Conservation (phyloP, 2,888 invertebrate species). For the Pyrgus malvae region DNA sequence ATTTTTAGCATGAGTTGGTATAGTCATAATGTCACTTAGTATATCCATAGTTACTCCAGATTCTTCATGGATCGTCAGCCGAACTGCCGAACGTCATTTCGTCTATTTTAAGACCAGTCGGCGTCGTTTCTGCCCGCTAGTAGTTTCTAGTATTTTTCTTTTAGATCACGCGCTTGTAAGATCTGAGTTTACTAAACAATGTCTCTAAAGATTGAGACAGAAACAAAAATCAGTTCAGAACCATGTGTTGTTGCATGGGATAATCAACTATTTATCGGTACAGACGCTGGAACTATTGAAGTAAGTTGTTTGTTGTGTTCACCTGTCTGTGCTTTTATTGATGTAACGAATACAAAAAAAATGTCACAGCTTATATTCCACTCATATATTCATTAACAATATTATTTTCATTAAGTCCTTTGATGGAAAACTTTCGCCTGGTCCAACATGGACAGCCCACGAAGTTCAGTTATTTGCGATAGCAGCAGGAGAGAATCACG, state of each 20-base stretch:
- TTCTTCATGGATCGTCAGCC: conserved; percentile 3
- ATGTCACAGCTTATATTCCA: no score
- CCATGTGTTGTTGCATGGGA: conserved; percentile 67
- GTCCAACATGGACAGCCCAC: conserved; percentile 79
- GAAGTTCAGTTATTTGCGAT: conserved; percentile 83
- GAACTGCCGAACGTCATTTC: conserved; percentile 16
- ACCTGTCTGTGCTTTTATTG: no score
- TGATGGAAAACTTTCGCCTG: conserved; percentile 51
- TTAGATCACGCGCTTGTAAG: conserved; percentile 35
- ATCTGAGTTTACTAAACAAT: conserved; percentile 41
- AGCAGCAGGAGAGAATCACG: conserved; percentile 69
- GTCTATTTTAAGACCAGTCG: conserved; percentile 23
- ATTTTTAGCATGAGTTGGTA: no score
- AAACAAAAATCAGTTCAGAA: conserved; percentile 60
- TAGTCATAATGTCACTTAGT: no score
- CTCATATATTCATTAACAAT: not conserved
- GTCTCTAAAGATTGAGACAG: conserved; percentile 57
- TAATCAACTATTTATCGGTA: conserved; percentile 59
- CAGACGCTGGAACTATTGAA: conserved; percentile 62
- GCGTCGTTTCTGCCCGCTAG: conserved; percentile 11
- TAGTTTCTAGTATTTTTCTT: conserved; percentile 44
- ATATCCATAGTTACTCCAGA: conserved; percentile 8
- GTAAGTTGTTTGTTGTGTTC: conserved; percentile 47
- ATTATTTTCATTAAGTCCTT: conserved; percentile 47
- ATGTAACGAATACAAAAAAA: no score